These are phyloP conservation scores for Peromyscus eremicus DNA, from an alignment of 2,797 vertebrate species.

Conservation along the genomic window DNA sequence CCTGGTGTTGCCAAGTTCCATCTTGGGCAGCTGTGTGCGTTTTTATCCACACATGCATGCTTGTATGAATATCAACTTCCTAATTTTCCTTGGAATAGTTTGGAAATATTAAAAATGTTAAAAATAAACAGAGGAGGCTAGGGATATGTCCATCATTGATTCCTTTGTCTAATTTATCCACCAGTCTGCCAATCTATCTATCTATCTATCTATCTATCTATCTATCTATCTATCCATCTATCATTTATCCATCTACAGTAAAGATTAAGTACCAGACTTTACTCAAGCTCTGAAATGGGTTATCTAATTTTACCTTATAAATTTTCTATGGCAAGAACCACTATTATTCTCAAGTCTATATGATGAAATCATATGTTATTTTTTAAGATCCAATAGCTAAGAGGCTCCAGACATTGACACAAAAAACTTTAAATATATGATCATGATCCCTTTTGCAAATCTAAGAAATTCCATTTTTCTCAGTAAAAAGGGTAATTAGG, in stretches of 20 bases:
- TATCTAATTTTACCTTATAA: background rate
- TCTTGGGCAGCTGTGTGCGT: fast-evolving
- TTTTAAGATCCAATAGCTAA: background rate
- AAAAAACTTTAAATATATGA: background rate
- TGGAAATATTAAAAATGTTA: background rate
- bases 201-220: background rate
- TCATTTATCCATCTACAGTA: background rate
- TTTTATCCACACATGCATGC: background rate
- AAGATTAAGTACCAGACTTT: background rate
- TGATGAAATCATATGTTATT: background rate
- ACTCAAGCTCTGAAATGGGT: background rate
- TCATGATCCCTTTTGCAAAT: background rate
- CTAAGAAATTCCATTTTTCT: background rate
- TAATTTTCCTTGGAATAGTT: background rate
- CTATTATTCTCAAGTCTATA: background rate
- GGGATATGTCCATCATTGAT: background rate
- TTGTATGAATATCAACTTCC: background rate
- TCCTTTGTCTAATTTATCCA: background rate
- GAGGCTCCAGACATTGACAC: background rate
- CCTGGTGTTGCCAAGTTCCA: background rate
- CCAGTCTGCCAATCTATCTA: background rate
- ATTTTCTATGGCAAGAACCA: background rate
- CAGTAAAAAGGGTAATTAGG: background rate
- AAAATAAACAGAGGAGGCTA: background rate
- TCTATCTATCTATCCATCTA: background rate